Base-by-base conservation (phyloP, 2,888 invertebrate species). In the Ormyrus nitidulus region DNA sequence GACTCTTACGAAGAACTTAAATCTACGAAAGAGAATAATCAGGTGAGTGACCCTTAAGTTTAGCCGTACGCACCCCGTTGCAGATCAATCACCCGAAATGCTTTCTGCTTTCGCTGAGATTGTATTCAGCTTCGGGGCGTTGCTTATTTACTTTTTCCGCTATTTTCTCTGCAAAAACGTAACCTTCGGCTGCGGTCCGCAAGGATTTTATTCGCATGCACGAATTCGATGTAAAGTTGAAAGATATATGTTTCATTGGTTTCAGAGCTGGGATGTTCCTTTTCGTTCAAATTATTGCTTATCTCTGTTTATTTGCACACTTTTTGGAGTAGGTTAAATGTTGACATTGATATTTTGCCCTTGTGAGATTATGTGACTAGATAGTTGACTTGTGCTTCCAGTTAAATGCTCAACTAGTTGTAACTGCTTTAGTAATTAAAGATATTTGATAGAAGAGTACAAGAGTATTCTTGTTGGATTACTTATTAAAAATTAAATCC, bases 1-100 rank as follows among this genome's bases (percentile, higher is more conserved):
- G 90, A 89, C 59, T 90, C 90, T 11, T 87, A 85, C 82, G 89
- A 90, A 49, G 90, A 90, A 62, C 84, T 89, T 65, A 90, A 89
- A 78, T 85, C 86, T 48, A 87, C 90, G 64, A 89, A 88, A 81
- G 90, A 88, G 80, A 88, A 87, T 4, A 34, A 34, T n/a, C 89
- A 89, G 87, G 90, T 90, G 85, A 87, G 84, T 82, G 56, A 66
- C 66, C 77, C 54, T 13, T 69, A n/a, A 49, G 62, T 62, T 46
- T 10, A 7, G 10, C 10, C 10, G 64, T 13, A 34, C 49, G 13
- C 6, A 7, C 51, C 48, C 13, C 13, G 59, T 49, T 70, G 48
- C 46, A 46, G 7, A 59, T 59, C 59, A 59, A 19, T 19, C 49
- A 62, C 44, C 61, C n/a, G 34, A 34, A 34, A 34, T 34, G 34